Conservation (phyloP, 2,113 vertebrate species). For the Corvus hawaiiensis region DNA sequence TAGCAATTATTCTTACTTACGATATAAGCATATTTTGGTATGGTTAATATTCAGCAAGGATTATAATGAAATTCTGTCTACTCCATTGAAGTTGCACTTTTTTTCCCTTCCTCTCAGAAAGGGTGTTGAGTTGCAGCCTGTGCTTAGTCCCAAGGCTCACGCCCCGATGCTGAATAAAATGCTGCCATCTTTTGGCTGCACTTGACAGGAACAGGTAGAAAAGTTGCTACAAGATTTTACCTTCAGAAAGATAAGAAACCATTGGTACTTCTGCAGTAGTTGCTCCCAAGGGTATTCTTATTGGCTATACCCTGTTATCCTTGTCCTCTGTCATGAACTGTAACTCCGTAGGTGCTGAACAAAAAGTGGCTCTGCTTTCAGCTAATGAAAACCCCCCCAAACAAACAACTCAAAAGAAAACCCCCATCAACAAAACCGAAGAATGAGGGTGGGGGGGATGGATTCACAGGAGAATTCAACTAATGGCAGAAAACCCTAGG, state of each 20-base stretch:
- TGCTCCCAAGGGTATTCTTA: background rate
- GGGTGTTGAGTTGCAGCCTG: background rate
- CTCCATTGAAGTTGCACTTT: background rate
- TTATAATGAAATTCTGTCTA: background rate
- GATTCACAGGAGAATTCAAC: background rate
- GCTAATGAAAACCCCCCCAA: accelerated
- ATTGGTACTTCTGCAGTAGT: background rate
- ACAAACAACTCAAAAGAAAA: background rate
- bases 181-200: constrained; percentile 55
- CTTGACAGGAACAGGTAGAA: background rate
- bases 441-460: accelerated
- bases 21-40: background rate
- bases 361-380: background rate
- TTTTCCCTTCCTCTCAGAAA: background rate
- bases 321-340: background rate
- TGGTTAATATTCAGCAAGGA: background rate
- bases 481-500: background rate
- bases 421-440: background rate
- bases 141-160: background rate
- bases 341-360: background rate
- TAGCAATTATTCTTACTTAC: background rate
- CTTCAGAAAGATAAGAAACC: background rate
- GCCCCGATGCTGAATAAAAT: background rate
- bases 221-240: background rate
- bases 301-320: accelerated